A percentile compares a stretch with the other conserved stretches of the same genome.
phyloP scores from a whole-genome alignment of 92 coral and sea anemone genomes.

The Epizoanthus ramosus region DNA sequence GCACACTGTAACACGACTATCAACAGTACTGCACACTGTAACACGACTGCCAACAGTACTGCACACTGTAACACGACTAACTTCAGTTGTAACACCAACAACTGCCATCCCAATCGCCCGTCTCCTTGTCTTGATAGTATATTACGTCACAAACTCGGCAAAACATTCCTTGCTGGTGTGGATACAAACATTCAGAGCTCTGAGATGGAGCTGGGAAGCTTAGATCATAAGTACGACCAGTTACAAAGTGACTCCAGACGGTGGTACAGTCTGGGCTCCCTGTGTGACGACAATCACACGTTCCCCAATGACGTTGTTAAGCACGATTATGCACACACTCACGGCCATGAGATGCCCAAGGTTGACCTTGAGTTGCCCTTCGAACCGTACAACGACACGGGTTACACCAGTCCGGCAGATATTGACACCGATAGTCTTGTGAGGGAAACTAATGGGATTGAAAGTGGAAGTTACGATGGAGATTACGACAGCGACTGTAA shows the following conservation, averaged over 20 bases:
- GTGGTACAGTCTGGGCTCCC: constrained; percentile 41
- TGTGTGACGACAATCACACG: constrained; percentile 32
- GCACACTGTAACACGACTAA: not conserved
- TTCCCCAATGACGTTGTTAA: constrained; percentile 33
- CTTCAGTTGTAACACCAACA: not conserved
- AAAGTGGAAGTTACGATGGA: constrained; percentile 28
- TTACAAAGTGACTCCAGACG: constrained; percentile 34
- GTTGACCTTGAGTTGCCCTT: constrained; percentile 14
- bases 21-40: not conserved
- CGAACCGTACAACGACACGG: constrained; percentile 31
- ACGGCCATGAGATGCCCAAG: constrained; percentile 14
- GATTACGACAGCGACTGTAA: constrained; percentile 25
- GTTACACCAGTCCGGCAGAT: constrained; percentile 33
- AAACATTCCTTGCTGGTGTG: not conserved
- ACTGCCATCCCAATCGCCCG: not conserved
- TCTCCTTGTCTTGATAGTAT: not conserved
- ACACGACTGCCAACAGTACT: not conserved
- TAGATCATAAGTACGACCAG: not conserved
- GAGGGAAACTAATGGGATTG: constrained; percentile 13
- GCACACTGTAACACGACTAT: not conserved
- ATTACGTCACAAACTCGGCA: not conserved
- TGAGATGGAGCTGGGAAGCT: not conserved
- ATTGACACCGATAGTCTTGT: constrained; percentile 31
- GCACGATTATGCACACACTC: constrained; percentile 39
- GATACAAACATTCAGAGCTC: constrained; percentile 4